phyloP scores from a whole-genome alignment of 2,797 vertebrate genomes.

The Halcyon chelicuti region DNA sequence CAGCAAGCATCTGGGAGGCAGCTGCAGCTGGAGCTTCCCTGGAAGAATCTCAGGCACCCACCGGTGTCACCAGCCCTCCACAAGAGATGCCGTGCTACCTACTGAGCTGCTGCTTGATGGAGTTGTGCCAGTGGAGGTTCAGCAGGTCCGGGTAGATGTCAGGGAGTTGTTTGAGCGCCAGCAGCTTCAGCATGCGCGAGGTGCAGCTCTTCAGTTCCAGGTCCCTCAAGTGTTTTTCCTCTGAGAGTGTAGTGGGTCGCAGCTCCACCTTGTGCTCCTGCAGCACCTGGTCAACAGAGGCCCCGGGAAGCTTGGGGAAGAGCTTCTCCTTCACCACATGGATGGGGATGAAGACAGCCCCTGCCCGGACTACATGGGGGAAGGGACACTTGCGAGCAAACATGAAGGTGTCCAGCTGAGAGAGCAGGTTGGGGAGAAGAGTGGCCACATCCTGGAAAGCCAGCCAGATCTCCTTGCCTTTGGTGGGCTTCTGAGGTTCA shows the following conservation, averaged over 20 bases:
- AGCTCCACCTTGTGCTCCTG: slow-evolving; percentile 93
- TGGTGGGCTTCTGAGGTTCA: slow-evolving; percentile 42
- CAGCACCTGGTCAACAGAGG: slow-evolving; percentile 89
- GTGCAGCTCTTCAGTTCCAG: slow-evolving; percentile 88
- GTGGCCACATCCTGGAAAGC: slow-evolving; percentile 79
- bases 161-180: slow-evolving; percentile 92
- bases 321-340: slow-evolving; percentile 93
- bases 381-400: slow-evolving; percentile 86
- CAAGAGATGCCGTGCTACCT: slow-evolving; percentile 50
- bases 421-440: slow-evolving; percentile 80
- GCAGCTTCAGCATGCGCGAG: slow-evolving; percentile 90
- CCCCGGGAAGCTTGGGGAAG: slow-evolving; percentile 85
- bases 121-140: slow-evolving; percentile 88
- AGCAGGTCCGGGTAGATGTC: slow-evolving; percentile 90
- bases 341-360: slow-evolving; percentile 93
- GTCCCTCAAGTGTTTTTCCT: slow-evolving; percentile 91
- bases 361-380: slow-evolving; percentile 90
- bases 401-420: slow-evolving; percentile 84
- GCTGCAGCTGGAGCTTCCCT: not conserved
- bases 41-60: not conserved
- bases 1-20: not conserved
- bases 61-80: not conserved
- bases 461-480: slow-evolving; percentile 85
- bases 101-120: slow-evolving; percentile 89
- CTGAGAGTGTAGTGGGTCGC: slow-evolving; percentile 92